Evolutionary conservation across 2,888 invertebrate genomes (phyloP).

Genomic region (Thymelicus sylvestris): DNA sequence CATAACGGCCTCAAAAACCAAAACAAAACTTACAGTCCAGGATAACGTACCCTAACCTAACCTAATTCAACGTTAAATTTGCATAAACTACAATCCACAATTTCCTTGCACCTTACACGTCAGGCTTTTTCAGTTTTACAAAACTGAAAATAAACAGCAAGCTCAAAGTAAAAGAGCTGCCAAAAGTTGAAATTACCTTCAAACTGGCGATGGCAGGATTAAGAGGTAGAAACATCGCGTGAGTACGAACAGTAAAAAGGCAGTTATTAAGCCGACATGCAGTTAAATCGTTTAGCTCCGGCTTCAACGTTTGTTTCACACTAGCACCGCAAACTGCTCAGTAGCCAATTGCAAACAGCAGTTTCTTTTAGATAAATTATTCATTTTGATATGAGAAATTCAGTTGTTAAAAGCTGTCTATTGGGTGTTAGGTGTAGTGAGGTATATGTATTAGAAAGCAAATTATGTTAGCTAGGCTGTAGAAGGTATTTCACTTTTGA

Average conservation of each 20-base stretch:
- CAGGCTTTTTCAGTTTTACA: conserved; percentile 1
- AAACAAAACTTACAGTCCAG: background rate
- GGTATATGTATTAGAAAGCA: too few relatives aligned
- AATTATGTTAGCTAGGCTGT: too few relatives aligned
- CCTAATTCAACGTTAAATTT: background rate
- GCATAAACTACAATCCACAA: conserved; percentile 1
- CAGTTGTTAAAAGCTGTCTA: too few relatives aligned
- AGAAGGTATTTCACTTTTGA: too few relatives aligned
- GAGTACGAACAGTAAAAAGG: conserved; percentile 36
- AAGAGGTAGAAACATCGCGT: conserved; percentile 37
- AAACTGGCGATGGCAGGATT: conserved; percentile 34
- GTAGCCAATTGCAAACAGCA: background rate
- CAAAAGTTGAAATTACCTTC: conserved; percentile 37
- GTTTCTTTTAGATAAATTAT: background rate
- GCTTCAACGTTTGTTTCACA: conserved; percentile 23
- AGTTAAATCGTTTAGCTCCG: conserved; percentile 35
- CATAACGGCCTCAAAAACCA: background rate
- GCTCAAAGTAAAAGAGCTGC: conserved; percentile 35
- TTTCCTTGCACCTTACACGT: background rate
- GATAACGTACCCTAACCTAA: too few relatives aligned
- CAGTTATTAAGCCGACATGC: conserved; percentile 38
- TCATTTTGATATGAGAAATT: too few relatives aligned
- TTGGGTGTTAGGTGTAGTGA: too few relatives aligned
- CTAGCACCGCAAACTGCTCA: background rate
- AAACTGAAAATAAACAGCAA: conserved; percentile 26